A percentile compares a stretch with the other conserved stretches of the same genome.
These are phyloP conservation scores for Amphibalanus amphitrite DNA, from an alignment of 1,140 invertebrate species.

Conservation along the genomic window DNA sequence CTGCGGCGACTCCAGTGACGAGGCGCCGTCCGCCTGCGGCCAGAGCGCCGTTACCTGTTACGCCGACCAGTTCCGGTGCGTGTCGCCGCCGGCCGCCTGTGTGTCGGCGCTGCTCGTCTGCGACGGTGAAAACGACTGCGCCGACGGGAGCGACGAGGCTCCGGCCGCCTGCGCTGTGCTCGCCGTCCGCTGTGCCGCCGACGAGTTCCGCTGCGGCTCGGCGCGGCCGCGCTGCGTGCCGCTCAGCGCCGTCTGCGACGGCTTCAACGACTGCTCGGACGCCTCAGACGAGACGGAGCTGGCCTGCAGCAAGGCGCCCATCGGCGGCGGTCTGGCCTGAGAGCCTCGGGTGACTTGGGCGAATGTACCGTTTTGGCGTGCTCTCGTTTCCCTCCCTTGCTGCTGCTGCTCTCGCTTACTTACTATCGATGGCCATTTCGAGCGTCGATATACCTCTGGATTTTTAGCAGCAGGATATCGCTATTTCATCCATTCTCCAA, in stretches of 20 bases:
- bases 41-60: conserved; percentile 23
- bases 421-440: too few relatives aligned
- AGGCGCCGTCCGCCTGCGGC: neutral
- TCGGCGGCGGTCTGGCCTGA: too few relatives aligned
- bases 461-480: too few relatives aligned
- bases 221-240: conserved; percentile 47
- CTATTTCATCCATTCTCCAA: too few relatives aligned
- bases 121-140: conserved; percentile 76
- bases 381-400: too few relatives aligned
- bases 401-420: too few relatives aligned
- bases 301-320: too few relatives aligned
- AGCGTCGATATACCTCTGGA: too few relatives aligned
- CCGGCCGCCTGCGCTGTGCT: neutral
- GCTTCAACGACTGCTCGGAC: conserved; percentile 21
- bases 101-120: conserved; percentile 63
- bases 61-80: conserved; percentile 29
- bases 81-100: conserved; percentile 47
- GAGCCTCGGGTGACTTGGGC: too few relatives aligned
- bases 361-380: too few relatives aligned
- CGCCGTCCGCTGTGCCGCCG: conserved; percentile 25
- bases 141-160: conserved; percentile 64
- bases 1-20: conserved; percentile 9
- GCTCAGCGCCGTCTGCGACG: conserved; percentile 79
- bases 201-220: conserved; percentile 11
- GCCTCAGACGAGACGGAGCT: conserved; percentile 14